phyloP scores from a whole-genome alignment of 2,888 invertebrate species.

The Tenthredo distinguenda region DNA sequence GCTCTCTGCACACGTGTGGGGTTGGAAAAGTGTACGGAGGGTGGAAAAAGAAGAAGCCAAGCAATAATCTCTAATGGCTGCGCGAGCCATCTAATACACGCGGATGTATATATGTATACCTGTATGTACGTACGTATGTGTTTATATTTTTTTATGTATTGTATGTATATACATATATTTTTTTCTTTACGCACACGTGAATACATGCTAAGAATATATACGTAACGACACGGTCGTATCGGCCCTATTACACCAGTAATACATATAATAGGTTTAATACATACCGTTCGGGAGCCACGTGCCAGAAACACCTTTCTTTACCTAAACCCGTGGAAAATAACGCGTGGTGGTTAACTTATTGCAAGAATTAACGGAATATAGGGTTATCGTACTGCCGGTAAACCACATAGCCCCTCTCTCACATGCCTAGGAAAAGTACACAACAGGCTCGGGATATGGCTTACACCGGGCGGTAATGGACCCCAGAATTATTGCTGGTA shows the following conservation, averaged over 20 bases:
- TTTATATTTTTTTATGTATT: background rate
- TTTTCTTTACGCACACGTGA: background rate
- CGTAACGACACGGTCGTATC: background rate
- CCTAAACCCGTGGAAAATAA: slow-evolving; percentile 1
- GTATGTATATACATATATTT: background rate
- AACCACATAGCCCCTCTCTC: background rate
- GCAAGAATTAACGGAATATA: slow-evolving; percentile 62
- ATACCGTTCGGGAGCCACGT: background rate
- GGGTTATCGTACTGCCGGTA: slow-evolving; percentile 53
- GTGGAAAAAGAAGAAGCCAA: slow-evolving; percentile 6
- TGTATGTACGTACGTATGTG: background rate
- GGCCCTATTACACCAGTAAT: background rate
- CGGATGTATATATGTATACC: background rate
- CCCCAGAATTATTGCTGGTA: background rate
- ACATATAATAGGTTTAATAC: slow-evolving; percentile 34
- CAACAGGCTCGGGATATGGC: slow-evolving; percentile 20
- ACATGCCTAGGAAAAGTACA: slow-evolving; percentile 56
- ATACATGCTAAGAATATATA: background rate
- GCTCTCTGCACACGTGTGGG: background rate
- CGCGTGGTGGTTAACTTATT: slow-evolving; percentile 58
- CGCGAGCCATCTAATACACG: slow-evolving; percentile 36
- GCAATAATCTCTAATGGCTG: slow-evolving; percentile 46
- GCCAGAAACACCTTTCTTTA: slow-evolving; percentile 35
- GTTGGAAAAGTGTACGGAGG: background rate
- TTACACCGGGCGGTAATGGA: slow-evolving; percentile 44